Percentiles rank a stretch among this genome's conserved stretches.
Evolutionary conservation across 2,888 invertebrate genomes (phyloP).

Genomic region (Drosophila tripunctata): DNA sequence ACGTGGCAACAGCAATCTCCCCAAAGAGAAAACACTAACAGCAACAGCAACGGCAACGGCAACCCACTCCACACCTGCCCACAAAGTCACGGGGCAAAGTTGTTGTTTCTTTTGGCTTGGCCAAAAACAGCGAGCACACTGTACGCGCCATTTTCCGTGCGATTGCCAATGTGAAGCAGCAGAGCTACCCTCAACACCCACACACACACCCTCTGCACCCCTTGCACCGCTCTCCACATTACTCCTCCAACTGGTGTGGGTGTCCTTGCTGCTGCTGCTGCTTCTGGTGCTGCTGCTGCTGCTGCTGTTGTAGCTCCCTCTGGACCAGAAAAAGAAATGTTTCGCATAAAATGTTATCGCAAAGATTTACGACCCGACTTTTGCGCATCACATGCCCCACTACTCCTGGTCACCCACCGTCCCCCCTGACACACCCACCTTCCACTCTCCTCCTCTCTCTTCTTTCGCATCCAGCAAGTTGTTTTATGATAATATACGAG

Average conservation of each 20-base stretch:
- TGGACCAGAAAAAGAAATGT: slow-evolving; percentile 83
- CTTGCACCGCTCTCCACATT: slow-evolving; percentile 8
- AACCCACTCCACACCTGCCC: slow-evolving; percentile 53
- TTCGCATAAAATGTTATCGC: slow-evolving; percentile 85
- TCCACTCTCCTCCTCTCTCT: slow-evolving; percentile 1
- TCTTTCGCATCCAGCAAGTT: slow-evolving; percentile 69
- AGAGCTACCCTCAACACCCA: slow-evolving; percentile 53
- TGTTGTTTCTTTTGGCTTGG: slow-evolving; percentile 36
- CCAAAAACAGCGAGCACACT: slow-evolving; percentile 72
- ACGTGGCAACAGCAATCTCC: slow-evolving; percentile 56
- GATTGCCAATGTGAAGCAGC: slow-evolving; percentile 75
- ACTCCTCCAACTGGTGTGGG: no score
- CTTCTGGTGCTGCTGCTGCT: slow-evolving; percentile 62
- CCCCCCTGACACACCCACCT: slow-evolving; percentile 33
- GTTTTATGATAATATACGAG: slow-evolving; percentile 85
- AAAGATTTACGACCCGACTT: slow-evolving; percentile 85
- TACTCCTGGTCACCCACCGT: neutral
- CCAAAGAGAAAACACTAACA: slow-evolving; percentile 10
- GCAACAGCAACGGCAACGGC: neutral
- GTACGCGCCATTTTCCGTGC: slow-evolving; percentile 79
- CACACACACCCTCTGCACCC: slow-evolving; percentile 5
- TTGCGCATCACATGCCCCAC: slow-evolving; percentile 83
- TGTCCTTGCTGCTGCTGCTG: neutral
- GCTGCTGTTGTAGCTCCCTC: slow-evolving; percentile 65
- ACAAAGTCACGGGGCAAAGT: slow-evolving; percentile 66